Evolutionary conservation across 2,113 vertebrate species (phyloP).

Genomic region (Antechinus stuartii): DNA sequence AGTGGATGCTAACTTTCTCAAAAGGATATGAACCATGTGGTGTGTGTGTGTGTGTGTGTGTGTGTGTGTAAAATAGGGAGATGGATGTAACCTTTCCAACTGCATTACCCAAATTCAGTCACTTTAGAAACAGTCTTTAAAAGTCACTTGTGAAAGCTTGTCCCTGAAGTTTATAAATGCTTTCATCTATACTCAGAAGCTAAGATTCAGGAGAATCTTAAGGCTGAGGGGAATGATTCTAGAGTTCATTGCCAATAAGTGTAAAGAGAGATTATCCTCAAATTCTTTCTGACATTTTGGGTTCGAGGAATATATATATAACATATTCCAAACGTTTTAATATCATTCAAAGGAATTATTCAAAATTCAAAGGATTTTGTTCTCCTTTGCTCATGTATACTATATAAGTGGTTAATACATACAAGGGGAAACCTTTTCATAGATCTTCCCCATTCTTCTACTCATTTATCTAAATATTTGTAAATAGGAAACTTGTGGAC

Average conservation of each 20-base stretch:
- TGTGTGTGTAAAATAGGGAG: background rate
- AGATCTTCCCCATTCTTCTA: background rate
- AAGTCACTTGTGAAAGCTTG: background rate
- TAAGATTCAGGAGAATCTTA: background rate
- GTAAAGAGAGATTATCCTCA: background rate
- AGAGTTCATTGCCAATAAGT: background rate
- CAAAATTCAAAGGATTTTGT: too few species aligned
- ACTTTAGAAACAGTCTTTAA: background rate
- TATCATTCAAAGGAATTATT: background rate
- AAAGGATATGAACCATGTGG: background rate
- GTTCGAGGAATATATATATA: background rate
- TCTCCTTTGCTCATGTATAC: background rate
- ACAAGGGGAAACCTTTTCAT: background rate
- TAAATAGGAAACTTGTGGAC: background rate
- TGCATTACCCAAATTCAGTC: background rate
- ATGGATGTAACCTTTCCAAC: background rate
- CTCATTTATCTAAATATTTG: background rate
- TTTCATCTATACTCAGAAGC: background rate
- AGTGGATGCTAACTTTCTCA: background rate
- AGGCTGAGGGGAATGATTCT: background rate
- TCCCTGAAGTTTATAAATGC: background rate
- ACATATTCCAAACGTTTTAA: background rate
- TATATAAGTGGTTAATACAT: background rate
- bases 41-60: background rate
- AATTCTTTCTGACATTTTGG: background rate